Conservation (phyloP, 2,113 vertebrate species). For the rat (Rattus norvegicus) region DNA sequence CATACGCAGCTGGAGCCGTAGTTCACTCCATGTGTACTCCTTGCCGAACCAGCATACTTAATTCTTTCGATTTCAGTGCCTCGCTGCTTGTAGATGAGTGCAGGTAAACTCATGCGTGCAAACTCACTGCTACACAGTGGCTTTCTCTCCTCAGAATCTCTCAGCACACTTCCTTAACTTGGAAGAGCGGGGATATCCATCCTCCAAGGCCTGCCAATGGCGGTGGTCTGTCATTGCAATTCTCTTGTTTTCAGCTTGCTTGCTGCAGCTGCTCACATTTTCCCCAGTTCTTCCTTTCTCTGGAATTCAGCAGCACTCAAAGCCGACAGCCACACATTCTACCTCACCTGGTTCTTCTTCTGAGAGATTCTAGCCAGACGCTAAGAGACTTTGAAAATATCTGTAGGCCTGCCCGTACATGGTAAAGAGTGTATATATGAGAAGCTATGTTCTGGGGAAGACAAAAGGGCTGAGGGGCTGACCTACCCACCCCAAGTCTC, state of each 20-base stretch:
- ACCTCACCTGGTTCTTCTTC: neutral
- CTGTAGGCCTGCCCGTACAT: no score
- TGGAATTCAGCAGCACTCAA: neutral
- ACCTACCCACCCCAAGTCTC: neutral
- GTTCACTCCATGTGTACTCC: no score
- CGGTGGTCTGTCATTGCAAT: rapidly evolving
- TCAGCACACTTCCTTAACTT: neutral
- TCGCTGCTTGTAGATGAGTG: neutral
- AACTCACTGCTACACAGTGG: neutral
- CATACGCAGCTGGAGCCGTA: no score
- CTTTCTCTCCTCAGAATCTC: neutral
- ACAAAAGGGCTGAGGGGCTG: neutral
- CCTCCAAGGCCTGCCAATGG: neutral
- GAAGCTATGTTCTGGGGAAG: neutral
- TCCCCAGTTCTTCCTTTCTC: neutral
- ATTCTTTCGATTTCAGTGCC: neutral
- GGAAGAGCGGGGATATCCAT: neutral
- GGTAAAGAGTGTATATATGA: neutral
- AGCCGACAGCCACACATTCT: neutral
- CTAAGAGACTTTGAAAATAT: neutral
- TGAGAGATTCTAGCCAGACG: neutral
- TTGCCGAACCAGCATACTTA: neutral
- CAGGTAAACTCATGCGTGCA: neutral
- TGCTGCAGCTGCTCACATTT: neutral
- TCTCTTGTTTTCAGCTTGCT: neutral